Evolutionary conservation across 2,888 invertebrate genomes (phyloP), one percentile per base, ranked within the genome.

Genomic region (Acleris laterana): DNA sequence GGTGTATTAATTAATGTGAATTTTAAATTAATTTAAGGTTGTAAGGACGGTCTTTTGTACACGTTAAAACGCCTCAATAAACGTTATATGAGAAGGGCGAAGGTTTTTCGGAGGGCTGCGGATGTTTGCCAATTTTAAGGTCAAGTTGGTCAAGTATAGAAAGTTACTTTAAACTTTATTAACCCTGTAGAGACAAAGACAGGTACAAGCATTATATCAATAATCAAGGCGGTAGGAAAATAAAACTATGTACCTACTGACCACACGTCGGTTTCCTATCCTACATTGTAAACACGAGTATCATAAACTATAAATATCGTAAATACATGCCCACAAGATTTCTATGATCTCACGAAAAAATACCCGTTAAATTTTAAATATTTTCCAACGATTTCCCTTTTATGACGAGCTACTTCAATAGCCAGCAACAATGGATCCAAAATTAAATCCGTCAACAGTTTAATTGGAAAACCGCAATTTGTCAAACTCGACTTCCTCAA

Each of bases 1-100:
- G 25, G 58, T 63, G 51, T 63, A 84, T 84, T 87, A 88, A 89
- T 89, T 87, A 87, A 86, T 82, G 80, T 80, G 80, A 83, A 86
- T 85, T 79, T 78, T 82, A 80, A 82, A 87, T 84, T 78, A 81
- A 80, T 83, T 76, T 77, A 74, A 77, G 80, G 78, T 74, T 72
- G 38, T 51, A 17, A 38, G 38, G 32, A 32, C 20, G 61, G 61
- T 52, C 57, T 48, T 51, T 61, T 61, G 65, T 56, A 38, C 20
- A 50, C 60, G 61, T 51, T 66, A 52, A 44, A 52, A 52, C 66
- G 66, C 46, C 62, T 66, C 46, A 32, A 50, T 57, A 56, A 22
- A 49, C 17, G 57, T 28, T 66, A 56, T 19, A 44, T 20, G 64
- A 20, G 17, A 19, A 22, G 16, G 63, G 22, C 6, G 32, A 22